phyloP scores from a whole-genome alignment of 2,797 vertebrate species.

The Tangara arthus region DNA sequence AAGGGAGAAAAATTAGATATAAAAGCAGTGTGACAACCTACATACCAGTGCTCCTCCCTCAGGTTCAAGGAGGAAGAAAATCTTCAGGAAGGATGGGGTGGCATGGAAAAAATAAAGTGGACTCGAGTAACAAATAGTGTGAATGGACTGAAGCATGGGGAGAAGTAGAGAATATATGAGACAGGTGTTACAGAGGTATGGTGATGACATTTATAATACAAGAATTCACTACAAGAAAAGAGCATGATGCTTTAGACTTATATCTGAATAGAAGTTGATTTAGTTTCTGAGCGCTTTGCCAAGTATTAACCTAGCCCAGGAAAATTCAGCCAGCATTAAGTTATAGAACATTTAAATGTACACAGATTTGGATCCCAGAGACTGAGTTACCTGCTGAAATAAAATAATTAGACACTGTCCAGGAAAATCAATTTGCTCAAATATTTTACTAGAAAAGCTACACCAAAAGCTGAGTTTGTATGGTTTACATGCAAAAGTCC shows the following conservation, averaged over 20 bases:
- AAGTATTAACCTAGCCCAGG: not conserved
- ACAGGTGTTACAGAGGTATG: not conserved
- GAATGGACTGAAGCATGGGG: not conserved
- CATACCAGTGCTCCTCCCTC: not conserved
- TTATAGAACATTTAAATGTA: not conserved
- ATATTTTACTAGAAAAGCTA: not conserved
- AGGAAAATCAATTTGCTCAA: not conserved
- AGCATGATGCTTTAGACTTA: not conserved
- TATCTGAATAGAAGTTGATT: not conserved
- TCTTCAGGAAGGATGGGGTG: not conserved
- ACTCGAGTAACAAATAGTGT: fast-evolving
- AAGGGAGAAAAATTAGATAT: not conserved
- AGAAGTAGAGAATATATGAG: not conserved
- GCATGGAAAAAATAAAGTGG: not conserved
- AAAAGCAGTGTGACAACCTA: not conserved
- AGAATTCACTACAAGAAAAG: not conserved
- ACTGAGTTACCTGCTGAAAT: not conserved
- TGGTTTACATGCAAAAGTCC: not conserved
- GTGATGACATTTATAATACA: not conserved
- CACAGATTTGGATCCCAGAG: not conserved
- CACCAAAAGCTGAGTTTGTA: not conserved
- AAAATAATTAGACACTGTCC: not conserved
- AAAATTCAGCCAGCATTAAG: not conserved
- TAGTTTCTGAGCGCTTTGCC: not conserved
- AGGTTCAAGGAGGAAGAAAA: not conserved